Percentiles rank a stretch among this genome's conserved stretches.
Evolutionary conservation across 2,888 invertebrate species (phyloP).

Genomic region (Yponomeuta evonymella): DNA sequence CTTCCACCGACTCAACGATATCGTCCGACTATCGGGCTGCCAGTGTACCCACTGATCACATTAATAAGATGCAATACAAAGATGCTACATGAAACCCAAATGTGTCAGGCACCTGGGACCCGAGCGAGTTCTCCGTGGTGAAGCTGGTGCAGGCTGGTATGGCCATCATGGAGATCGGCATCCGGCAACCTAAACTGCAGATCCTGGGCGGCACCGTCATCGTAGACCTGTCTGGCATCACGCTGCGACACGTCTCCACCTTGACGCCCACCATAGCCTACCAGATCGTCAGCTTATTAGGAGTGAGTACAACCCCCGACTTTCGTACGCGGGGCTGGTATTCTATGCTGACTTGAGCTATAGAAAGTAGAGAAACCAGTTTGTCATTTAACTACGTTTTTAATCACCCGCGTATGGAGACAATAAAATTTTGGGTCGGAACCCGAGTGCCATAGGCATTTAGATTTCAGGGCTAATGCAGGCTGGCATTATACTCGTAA

Average conservation of each 20-base stretch:
- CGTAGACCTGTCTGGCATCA: slow-evolving; percentile 52
- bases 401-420: too few species aligned
- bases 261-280: slow-evolving; percentile 60
- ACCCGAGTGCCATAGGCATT: too few species aligned
- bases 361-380: too few species aligned
- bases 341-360: too few species aligned
- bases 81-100: not conserved
- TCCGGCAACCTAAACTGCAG: slow-evolving; percentile 57
- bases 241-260: slow-evolving; percentile 47
- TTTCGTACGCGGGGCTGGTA: too few species aligned
- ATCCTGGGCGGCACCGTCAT: slow-evolving; percentile 51
- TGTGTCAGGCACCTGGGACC: slow-evolving; percentile 54
- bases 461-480: too few species aligned
- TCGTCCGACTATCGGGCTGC: too few species aligned
- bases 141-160: slow-evolving; percentile 51
- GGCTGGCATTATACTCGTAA: too few species aligned
- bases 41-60: too few species aligned
- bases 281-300: slow-evolving; percentile 57
- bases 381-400: too few species aligned
- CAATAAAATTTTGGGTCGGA: too few species aligned
- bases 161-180: slow-evolving; percentile 49
- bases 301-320: slow-evolving; percentile 36
- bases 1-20: too few species aligned
- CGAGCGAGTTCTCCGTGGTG: slow-evolving; percentile 51
- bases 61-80: not conserved